Percentiles rank a stretch among this genome's conserved stretches.
These are phyloP conservation scores for Lanius collurio DNA, from an alignment of 2,113 vertebrate genomes.

Conservation along the genomic window DNA sequence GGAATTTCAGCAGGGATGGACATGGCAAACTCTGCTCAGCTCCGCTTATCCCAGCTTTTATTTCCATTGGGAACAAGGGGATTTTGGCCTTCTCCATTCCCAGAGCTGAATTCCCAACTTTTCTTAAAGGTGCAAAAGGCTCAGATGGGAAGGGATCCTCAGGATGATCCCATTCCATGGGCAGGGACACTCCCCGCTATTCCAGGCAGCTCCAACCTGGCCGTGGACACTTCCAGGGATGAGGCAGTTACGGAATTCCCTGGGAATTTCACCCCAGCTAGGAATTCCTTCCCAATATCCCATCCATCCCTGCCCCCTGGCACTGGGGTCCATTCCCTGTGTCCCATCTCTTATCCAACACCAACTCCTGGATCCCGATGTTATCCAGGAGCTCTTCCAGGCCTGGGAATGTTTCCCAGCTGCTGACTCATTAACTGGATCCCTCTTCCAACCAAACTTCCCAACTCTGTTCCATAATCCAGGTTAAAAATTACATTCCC, in stretches of 20 bases:
- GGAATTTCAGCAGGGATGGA: background rate
- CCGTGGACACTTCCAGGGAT: background rate
- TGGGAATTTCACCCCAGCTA: background rate
- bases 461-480: background rate
- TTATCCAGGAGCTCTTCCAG: background rate
- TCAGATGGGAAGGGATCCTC: background rate
- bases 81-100: background rate
- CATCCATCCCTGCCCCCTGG: background rate
- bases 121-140: background rate
- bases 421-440: background rate
- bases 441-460: background rate
- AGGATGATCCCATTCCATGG: background rate
- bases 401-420: background rate
- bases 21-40: background rate
- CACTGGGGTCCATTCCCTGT: background rate
- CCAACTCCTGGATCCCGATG: background rate
- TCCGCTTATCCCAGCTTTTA: rapidly evolving
- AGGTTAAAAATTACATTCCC: background rate
- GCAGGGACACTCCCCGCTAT: background rate
- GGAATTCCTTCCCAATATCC: background rate
- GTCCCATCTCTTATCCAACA: background rate
- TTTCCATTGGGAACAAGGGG: background rate
- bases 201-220: background rate
- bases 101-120: background rate
- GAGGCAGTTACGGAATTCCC: background rate